Conservation (phyloP, 2,113 vertebrate species). For the Cathartes aura region DNA sequence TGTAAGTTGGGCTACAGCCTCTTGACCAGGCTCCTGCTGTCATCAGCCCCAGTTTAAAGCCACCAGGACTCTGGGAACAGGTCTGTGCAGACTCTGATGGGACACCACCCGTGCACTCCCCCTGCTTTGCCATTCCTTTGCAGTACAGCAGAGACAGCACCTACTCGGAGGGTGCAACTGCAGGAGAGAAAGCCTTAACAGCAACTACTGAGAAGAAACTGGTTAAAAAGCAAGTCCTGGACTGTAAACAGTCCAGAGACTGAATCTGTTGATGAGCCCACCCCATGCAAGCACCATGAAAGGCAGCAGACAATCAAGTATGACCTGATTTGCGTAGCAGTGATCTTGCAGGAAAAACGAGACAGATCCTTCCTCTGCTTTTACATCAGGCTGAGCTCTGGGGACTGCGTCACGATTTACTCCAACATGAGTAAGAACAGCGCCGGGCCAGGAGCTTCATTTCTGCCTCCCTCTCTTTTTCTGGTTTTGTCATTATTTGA, state of each 20-base stretch:
- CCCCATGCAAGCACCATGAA: background rate
- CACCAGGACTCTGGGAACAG: background rate
- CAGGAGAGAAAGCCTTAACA: background rate
- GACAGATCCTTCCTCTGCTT: background rate
- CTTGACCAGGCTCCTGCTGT: background rate
- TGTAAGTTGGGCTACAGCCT: background rate
- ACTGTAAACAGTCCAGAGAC: background rate
- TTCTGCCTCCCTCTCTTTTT: background rate
- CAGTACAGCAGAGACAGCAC: background rate
- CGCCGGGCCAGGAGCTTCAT: background rate
- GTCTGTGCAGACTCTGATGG: background rate
- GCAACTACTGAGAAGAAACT: background rate
- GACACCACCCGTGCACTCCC: background rate
- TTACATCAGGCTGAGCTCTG: background rate
- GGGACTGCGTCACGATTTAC: background rate
- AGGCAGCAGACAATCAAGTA: background rate
- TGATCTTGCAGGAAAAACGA: background rate
- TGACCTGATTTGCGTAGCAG: background rate
- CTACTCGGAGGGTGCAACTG: background rate
- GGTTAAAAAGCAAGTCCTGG: background rate
- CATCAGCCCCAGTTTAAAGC: background rate
- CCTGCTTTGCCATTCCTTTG: background rate
- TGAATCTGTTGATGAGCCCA: background rate
- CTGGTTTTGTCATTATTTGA: constrained; percentile 61
- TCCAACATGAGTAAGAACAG: background rate